These are phyloP conservation scores for Papilio helenus DNA, from an alignment of 1,140 invertebrate species.

Conservation along the genomic window DNA sequence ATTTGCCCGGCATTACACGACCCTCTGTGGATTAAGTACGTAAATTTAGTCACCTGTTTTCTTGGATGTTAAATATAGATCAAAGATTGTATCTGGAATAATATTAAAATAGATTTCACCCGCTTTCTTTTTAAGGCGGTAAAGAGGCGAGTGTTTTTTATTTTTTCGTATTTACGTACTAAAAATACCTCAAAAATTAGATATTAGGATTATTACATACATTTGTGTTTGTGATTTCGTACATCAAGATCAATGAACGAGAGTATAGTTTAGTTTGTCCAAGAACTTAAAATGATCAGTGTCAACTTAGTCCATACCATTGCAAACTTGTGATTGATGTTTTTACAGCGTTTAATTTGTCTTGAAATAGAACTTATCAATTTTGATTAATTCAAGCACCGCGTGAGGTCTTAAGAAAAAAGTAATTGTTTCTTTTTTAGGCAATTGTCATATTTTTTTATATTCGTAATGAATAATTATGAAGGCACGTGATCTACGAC, in stretches of 20 bases:
- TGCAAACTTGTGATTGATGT: neutral
- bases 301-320: neutral
- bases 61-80: conserved; percentile 9
- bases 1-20: conserved; percentile 1
- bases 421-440: conserved; percentile 13
- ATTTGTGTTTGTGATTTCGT: too few relatives aligned
- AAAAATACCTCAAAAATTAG: too few relatives aligned
- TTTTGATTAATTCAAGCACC: neutral
- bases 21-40: neutral
- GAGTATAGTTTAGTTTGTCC: neutral
- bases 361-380: neutral
- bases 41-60: conserved; percentile 1
- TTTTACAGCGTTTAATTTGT: conserved; percentile 1
- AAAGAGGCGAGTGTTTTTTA: neutral
- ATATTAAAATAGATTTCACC: neutral
- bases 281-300: neutral
- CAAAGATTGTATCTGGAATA: neutral
- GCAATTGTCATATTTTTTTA: conserved; percentile 8
- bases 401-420: conserved; percentile 3
- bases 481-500: conserved; percentile 7
- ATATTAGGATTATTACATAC: too few relatives aligned
- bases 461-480: conserved; percentile 17
- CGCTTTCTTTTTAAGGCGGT: neutral
- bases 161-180: neutral
- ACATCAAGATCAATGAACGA: too few relatives aligned